Evolutionary conservation across 2,888 invertebrate genomes (phyloP).

Genomic region (Megastigmus dorsalis): DNA sequence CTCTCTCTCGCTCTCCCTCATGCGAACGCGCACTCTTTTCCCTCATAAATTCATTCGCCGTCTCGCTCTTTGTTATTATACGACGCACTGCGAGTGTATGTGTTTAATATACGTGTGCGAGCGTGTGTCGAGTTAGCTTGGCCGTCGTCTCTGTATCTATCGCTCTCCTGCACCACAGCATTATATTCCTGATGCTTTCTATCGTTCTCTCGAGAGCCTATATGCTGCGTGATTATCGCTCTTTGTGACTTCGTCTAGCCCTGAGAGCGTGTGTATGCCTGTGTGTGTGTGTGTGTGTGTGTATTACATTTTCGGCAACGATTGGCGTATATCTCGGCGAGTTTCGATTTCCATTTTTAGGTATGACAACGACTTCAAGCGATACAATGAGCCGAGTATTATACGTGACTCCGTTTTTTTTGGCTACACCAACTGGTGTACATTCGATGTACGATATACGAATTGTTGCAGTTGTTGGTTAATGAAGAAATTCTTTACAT

Average conservation of each 20-base stretch:
- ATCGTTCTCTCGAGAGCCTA: not conserved
- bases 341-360: not conserved
- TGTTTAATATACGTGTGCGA: too few species aligned
- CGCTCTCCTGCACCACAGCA: not conserved
- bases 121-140: too few species aligned
- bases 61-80: slow-evolving; percentile 26
- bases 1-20: slow-evolving; percentile 17
- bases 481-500: too few species aligned
- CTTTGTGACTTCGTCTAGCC: not conserved
- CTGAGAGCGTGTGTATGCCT: not conserved
- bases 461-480: too few species aligned
- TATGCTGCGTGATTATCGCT: not conserved
- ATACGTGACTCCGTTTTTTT: not conserved
- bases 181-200: not conserved
- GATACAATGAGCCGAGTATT: too few species aligned
- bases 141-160: not conserved
- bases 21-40: not conserved
- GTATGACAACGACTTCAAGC: not conserved
- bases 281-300: not conserved
- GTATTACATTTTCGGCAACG: not conserved
- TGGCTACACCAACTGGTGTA: too few species aligned
- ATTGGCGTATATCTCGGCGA: too few species aligned
- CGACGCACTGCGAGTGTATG: not conserved
- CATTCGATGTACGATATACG: too few species aligned
- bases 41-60: slow-evolving; percentile 10